Evolutionary conservation across 1,140 invertebrate genomes (phyloP).

Genomic region (Macrobrachium nipponense): DNA sequence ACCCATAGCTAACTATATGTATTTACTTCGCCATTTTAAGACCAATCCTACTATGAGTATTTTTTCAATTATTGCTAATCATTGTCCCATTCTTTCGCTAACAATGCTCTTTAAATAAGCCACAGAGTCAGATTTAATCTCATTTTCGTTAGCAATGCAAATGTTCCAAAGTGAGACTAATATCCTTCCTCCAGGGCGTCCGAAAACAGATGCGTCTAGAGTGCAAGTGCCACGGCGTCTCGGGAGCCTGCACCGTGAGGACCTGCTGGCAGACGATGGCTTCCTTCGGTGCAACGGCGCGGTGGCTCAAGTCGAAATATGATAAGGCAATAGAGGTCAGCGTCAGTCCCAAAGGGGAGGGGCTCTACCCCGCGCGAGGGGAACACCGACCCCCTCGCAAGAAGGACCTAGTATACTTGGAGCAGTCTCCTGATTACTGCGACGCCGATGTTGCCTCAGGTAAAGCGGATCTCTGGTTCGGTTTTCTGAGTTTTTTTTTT

Average conservation of each 20-base stretch:
- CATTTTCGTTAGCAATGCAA: background rate
- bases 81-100: no score
- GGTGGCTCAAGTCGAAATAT: slow-evolving; percentile 82
- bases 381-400: slow-evolving; percentile 75
- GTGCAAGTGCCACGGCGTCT: slow-evolving; percentile 97
- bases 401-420: slow-evolving; percentile 88
- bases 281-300: slow-evolving; percentile 75
- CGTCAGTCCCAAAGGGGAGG: slow-evolving; percentile 68
- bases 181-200: slow-evolving; percentile 66
- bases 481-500: no score
- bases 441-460: slow-evolving; percentile 78
- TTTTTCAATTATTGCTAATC: no score
- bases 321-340: slow-evolving; percentile 75
- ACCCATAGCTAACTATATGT: no score
- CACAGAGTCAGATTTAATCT: no score
- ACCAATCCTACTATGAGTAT: no score
- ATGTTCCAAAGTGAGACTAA: background rate
- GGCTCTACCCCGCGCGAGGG: slow-evolving; percentile 66
- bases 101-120: no score
- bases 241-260: slow-evolving; percentile 92
- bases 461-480: slow-evolving; percentile 64
- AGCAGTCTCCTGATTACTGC: slow-evolving; percentile 93
- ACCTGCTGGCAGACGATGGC: slow-evolving; percentile 93
- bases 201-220: slow-evolving; percentile 77
- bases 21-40: no score